Evolutionary conservation across 1,140 invertebrate species (phyloP).

Genomic region (Lasioglossum baleicum): DNA sequence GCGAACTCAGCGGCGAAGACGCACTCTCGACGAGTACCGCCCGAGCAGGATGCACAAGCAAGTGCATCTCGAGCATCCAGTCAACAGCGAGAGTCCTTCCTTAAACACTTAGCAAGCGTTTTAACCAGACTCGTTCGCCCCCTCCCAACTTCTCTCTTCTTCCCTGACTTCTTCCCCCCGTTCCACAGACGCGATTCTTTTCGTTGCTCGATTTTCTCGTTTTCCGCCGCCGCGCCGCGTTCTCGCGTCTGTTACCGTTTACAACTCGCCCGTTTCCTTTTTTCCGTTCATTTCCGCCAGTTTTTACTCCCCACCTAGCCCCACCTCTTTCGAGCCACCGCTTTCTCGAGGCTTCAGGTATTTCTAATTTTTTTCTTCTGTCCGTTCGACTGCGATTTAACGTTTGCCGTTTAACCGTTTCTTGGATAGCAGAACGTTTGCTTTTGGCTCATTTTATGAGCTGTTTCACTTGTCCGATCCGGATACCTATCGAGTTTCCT

Average conservation of each 20-base stretch:
- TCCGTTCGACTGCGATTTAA: background rate
- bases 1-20: conserved; percentile 24
- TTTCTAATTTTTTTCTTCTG: background rate
- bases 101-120: conserved; percentile 43
- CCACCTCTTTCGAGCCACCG: no score
- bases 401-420: no score
- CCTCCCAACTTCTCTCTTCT: background rate
- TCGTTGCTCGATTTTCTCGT: conserved; percentile 10
- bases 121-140: conserved; percentile 32
- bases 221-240: background rate
- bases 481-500: no score
- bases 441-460: no score
- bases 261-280: conserved; percentile 9
- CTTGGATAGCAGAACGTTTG: background rate
- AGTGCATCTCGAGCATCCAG: conserved; percentile 23
- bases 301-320: background rate
- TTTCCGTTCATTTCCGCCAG: conserved; percentile 10
- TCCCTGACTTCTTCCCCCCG: background rate
- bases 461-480: no score
- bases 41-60: background rate
- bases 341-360: no score
- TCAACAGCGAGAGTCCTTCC: conserved; percentile 33
- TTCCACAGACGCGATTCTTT: background rate
- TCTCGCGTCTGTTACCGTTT: conserved; percentile 4
- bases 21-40: background rate